These are phyloP conservation scores for Melipona quadrifasciata DNA, from an alignment of 1,140 invertebrate species.

Conservation along the genomic window DNA sequence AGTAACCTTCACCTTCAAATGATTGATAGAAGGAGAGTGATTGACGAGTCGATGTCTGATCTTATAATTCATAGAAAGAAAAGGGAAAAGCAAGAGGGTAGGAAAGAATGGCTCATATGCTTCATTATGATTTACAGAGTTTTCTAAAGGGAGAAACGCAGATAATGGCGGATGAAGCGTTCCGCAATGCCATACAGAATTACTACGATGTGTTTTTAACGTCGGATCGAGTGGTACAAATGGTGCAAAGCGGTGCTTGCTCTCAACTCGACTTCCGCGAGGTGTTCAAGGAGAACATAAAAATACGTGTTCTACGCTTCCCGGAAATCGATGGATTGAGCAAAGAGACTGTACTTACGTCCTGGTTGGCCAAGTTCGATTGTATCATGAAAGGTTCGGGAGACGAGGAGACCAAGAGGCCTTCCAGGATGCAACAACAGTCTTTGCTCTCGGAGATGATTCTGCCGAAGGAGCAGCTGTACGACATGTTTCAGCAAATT, in stretches of 20 bases:
- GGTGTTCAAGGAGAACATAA: slow-evolving; percentile 98
- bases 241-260: slow-evolving; percentile 98
- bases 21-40: background rate
- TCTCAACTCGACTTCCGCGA: slow-evolving; percentile 99
- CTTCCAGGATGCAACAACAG: slow-evolving; percentile 92
- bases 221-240: slow-evolving; percentile 96
- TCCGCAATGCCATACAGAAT: slow-evolving; percentile 98
- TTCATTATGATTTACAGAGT: slow-evolving; percentile 82
- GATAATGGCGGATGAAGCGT: slow-evolving; percentile 99
- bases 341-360: slow-evolving; percentile 99
- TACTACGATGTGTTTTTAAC: slow-evolving; percentile 99
- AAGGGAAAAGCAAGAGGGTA: background rate
- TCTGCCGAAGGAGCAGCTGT: slow-evolving; percentile 97
- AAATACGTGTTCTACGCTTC: slow-evolving; percentile 97
- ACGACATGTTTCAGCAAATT: slow-evolving; percentile 99
- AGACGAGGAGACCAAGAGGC: slow-evolving; percentile 93
- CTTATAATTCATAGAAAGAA: background rate
- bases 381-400: slow-evolving; percentile 97
- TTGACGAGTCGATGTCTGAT: background rate
- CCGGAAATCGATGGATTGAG: slow-evolving; percentile 99
- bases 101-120: background rate
- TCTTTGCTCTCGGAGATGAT: slow-evolving; percentile 95
- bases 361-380: slow-evolving; percentile 99
- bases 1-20: slow-evolving; percentile 57
- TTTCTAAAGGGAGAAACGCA: slow-evolving; percentile 97